A percentile compares a stretch with the other conserved stretches of the same genome.
These are phyloP conservation scores for Trachurus trachurus DNA, from an alignment of 2,797 vertebrate genomes.

Conservation along the genomic window DNA sequence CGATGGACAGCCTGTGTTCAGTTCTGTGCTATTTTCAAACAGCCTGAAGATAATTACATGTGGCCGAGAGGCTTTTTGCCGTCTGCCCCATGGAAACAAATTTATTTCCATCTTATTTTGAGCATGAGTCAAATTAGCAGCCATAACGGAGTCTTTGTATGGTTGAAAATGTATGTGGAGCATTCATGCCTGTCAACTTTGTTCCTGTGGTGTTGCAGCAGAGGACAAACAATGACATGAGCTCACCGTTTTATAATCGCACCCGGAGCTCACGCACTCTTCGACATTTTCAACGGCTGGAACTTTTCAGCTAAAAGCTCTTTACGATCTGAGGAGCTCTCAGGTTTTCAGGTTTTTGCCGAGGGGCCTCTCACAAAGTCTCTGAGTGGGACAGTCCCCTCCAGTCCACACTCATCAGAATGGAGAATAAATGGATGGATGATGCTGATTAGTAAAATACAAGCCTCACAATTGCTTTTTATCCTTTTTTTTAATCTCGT, in stretches of 20 bases:
- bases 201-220: not conserved
- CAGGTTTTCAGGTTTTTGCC: not conserved
- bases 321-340: not conserved
- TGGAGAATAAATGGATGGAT: not conserved
- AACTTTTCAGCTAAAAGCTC: not conserved
- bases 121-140: slow-evolving; percentile 55
- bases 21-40: slow-evolving; percentile 55
- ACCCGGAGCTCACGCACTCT: not conserved
- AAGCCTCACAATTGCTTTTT: not conserved
- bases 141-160: slow-evolving; percentile 55
- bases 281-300: not conserved
- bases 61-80: slow-evolving; percentile 41
- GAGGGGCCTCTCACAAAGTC: not conserved
- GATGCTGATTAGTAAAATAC: not conserved
- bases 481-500: not conserved
- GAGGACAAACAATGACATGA: slow-evolving; percentile 1
- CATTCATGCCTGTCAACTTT: not conserved
- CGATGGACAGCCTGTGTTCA: slow-evolving; percentile 33
- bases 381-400: not conserved
- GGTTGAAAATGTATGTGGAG: not conserved
- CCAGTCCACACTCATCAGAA: not conserved
- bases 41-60: slow-evolving; percentile 58
- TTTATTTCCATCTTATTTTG: slow-evolving; percentile 60
- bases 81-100: slow-evolving; percentile 50
- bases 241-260: not conserved